Percentiles rank a stretch among this genome's conserved stretches.
These are phyloP conservation scores for Yponomeuta malinellus DNA, from an alignment of 2,888 invertebrate species.

Conservation along the genomic window DNA sequence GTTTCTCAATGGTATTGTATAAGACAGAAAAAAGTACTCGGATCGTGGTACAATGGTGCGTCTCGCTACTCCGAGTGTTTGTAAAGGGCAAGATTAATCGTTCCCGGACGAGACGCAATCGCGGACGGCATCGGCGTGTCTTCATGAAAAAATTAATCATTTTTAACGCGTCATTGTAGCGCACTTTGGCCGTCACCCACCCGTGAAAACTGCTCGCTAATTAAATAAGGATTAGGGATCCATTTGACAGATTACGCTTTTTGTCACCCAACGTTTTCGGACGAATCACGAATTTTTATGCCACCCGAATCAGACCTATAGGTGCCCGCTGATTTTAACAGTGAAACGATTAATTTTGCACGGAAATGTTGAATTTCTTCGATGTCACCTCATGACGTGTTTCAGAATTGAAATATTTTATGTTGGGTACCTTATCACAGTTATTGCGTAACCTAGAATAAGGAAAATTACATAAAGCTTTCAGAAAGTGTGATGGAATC, in stretches of 20 bases:
- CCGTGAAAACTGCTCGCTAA: slow-evolving; percentile 64
- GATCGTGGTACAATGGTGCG: slow-evolving; percentile 59
- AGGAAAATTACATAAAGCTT: slow-evolving; percentile 70
- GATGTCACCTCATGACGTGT: not conserved
- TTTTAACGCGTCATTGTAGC: slow-evolving; percentile 69
- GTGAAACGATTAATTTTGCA: slow-evolving; percentile 48
- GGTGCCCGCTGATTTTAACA: not conserved
- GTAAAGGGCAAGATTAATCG: slow-evolving; percentile 73
- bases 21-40: slow-evolving; percentile 70
- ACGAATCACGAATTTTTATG: slow-evolving; percentile 39
- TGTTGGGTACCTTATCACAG: not conserved
- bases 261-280: slow-evolving; percentile 47
- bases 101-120: slow-evolving; percentile 50
- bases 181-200: slow-evolving; percentile 46
- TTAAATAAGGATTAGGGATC: slow-evolving; percentile 70
- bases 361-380: not conserved
- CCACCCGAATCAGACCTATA: slow-evolving; percentile 28
- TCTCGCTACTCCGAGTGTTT: slow-evolving; percentile 31
- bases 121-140: slow-evolving; percentile 46
- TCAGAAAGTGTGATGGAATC: slow-evolving; percentile 73
- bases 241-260: slow-evolving; percentile 64
- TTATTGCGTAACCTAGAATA: slow-evolving; percentile 32
- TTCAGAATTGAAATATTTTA: not conserved
- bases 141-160: slow-evolving; percentile 70
- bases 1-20: slow-evolving; percentile 71